A percentile compares a stretch with the other conserved stretches of the same genome.
phyloP scores from a whole-genome alignment of 1,140 invertebrate genomes.

The Oscheius sp. region DNA sequence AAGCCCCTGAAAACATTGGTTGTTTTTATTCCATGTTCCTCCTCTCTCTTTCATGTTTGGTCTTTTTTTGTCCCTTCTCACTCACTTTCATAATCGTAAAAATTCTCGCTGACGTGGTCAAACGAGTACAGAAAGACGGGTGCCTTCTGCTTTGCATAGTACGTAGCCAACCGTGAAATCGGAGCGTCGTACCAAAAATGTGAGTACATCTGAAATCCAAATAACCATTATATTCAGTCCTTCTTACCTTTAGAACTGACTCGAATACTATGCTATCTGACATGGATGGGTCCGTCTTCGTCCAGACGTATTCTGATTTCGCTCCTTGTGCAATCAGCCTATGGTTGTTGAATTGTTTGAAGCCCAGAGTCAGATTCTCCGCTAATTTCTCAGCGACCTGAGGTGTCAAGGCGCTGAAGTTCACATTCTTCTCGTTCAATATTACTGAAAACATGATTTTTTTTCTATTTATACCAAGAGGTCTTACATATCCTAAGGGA shows the following conservation, averaged over 20 bases:
- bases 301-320: conserved; percentile 60
- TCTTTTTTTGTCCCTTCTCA: not conserved
- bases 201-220: conserved; percentile 56
- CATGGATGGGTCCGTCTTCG: conserved; percentile 53
- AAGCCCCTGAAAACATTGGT: conserved; percentile 47
- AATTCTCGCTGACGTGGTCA: conserved; percentile 60
- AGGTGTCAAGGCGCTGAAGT: conserved; percentile 44
- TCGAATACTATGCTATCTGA: conserved; percentile 46
- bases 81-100: conserved; percentile 51
- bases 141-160: conserved; percentile 50
- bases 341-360: conserved; percentile 54
- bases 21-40: not conserved
- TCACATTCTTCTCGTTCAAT: conserved; percentile 55
- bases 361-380: conserved; percentile 51
- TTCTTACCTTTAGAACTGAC: conserved; percentile 51
- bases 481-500: conserved; percentile 50
- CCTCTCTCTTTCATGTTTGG: not conserved
- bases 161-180: conserved; percentile 52
- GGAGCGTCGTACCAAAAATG: conserved; percentile 61
- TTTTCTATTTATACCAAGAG: not conserved
- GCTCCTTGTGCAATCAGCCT: conserved; percentile 52
- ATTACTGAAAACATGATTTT: conserved; percentile 48
- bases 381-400: conserved; percentile 50
- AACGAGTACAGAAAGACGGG: conserved; percentile 61
- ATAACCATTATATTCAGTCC: not conserved